Conservation (phyloP, 2,888 invertebrate genomes). For the Epinotia nisella region DNA sequence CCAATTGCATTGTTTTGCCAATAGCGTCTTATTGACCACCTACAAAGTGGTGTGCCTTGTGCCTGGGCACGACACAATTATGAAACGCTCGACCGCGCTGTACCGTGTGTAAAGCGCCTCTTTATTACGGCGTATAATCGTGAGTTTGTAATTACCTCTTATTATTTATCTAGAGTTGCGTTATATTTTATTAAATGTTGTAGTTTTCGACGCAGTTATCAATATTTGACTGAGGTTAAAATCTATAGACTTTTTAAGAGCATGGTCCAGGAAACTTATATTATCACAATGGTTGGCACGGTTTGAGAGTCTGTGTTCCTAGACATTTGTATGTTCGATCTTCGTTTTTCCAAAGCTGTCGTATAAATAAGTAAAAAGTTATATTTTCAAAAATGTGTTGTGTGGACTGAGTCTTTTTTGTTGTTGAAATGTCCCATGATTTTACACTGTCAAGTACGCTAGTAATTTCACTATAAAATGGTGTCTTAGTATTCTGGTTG, state of each 20-base stretch:
- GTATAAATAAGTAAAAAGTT: background rate
- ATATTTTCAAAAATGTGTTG: background rate
- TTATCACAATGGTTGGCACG: slow-evolving; percentile 4
- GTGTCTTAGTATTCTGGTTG: background rate
- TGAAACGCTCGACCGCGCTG: background rate
- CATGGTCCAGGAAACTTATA: background rate
- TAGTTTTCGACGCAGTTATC: background rate
- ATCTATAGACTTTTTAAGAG: background rate
- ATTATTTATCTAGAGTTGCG: background rate
- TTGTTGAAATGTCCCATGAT: background rate
- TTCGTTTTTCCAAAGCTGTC: background rate
- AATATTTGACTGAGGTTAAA: background rate
- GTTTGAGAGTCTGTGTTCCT: background rate
- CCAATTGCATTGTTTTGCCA: background rate
- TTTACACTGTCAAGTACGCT: background rate
- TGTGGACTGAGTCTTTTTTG: background rate
- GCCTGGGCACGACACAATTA: background rate
- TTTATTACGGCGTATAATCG: background rate
- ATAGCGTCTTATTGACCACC: background rate
- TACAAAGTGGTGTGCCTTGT: too few relatives aligned
- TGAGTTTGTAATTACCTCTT: background rate
- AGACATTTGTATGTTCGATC: background rate
- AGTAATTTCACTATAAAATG: slow-evolving; percentile 4
- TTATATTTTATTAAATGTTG: background rate
- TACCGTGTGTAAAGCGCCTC: background rate